Percentiles rank a stretch among this genome's conserved stretches.
phyloP scores from a whole-genome alignment of 2,113 vertebrate species.

The Eptatretus burgeri region DNA sequence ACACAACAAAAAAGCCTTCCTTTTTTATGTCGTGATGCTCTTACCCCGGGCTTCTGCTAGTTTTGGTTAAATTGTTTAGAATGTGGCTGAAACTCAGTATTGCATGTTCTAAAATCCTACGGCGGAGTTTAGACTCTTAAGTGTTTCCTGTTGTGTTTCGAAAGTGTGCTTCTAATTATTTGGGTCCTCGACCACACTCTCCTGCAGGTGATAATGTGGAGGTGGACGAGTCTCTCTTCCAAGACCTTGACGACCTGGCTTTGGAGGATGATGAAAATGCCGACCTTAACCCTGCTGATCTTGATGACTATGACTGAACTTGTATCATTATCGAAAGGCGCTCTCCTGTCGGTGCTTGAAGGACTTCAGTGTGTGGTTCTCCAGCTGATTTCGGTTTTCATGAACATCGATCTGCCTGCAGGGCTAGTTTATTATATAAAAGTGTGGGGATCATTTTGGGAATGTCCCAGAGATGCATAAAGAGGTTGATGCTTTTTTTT shows the following conservation, averaged over 20 bases:
- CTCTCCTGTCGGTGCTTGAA: too few species aligned
- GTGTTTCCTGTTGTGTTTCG: neutral
- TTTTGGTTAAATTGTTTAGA: neutral
- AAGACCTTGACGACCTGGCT: conserved; percentile 83
- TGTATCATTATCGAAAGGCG: too few species aligned
- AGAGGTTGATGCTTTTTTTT: too few species aligned
- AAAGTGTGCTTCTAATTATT: neutral
- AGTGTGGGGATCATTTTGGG: too few species aligned
- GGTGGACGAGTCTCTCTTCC: conserved; percentile 84
- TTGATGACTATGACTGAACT: conserved; percentile 35
- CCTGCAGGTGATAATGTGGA: conserved; percentile 70
- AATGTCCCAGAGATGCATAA: too few species aligned
- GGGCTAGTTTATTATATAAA: too few species aligned
- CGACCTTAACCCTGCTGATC: conserved; percentile 45
- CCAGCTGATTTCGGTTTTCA: too few species aligned
- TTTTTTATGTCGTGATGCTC: too few species aligned
- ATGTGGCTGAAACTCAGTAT: neutral
- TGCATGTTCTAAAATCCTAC: neutral
- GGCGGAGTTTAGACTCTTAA: neutral
- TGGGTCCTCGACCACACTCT: conserved; percentile 7
- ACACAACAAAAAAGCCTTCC: too few species aligned
- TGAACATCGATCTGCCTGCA: too few species aligned
- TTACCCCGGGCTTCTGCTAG: neutral
- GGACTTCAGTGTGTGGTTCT: too few species aligned
- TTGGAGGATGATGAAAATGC: conserved; percentile 63